Base-by-base conservation (phyloP, 1,140 invertebrate species). In the Lucilia cuprina region DNA sequence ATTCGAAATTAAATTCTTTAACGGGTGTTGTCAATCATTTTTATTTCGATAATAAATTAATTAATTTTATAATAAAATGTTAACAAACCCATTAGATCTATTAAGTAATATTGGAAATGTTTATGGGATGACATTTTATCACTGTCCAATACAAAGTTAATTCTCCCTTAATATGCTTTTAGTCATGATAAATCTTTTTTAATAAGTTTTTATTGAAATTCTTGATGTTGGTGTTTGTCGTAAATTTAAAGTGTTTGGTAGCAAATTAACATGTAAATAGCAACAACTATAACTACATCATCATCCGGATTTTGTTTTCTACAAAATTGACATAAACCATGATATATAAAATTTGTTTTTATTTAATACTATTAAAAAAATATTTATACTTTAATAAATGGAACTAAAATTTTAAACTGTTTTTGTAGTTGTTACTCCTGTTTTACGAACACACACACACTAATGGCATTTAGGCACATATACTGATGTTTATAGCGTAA, bases 201-300 rank as follows among this genome's bases (percentile, higher is more conserved):
- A 77, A 41, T 77, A 77, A 77, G 34, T 77, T 77, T 35, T 8
- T 41, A 41, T 77, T 35, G 74, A 77, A 41, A 77, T 77, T 77
- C 74, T 77, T 77, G 3, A 41, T 41, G 74, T 35, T 41, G 25
- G 3, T 2, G 5, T 34, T 77, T 9, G 12, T 77, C 74, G 34
- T 77, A 77, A 77, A 77, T 77, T 77, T 77, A 77, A 77, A 77
- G 74, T 77, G 30, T 77, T 35, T 41, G 74, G 17, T 77, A 41
- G 30, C 47, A 77, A 77, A 77, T 77, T 77, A 77, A 35, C 74
- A 77, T 77, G 35, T 55, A n/a, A 55, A 55, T 55, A 55, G 50
- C 50, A 55, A 55, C 50, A 55, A 55, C 50, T 55, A 55, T 17
- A 55, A 55, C 41, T 8, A 8, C 41, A 41, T 41, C 41, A 41